Evolutionary conservation across 2,797 vertebrate genomes (phyloP), one percentile per base, ranked within the genome.

Genomic region (Erethizon dorsatum): DNA sequence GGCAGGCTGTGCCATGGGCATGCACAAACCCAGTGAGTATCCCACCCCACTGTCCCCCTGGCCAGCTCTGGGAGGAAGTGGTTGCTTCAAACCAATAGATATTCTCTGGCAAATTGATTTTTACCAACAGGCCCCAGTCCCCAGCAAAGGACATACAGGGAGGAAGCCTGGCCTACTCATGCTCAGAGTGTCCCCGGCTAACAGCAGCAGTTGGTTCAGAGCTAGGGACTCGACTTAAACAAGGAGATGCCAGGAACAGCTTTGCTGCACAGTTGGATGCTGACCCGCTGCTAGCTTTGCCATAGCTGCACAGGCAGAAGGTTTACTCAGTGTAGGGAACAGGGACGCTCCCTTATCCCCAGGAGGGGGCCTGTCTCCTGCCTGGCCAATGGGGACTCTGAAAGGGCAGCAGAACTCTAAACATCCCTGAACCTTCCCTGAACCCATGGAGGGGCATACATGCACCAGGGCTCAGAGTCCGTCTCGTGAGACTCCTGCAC

Each of bases 71-170:
- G 73, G 61, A 54, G 7, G 73, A 75, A 93, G 88, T n/a, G n/a
- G 77, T 56, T 65, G 33, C 50, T 75, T 4, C 61, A 75, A 14
- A n/a, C 56, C 6, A 13, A 28, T 18, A 61, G 88, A 57, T 52
- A 22, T 4, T 63, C 14, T 54, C 73, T 63, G 86, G 83, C 67
- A 59, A 56, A 63, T 1, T 28, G 37, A 56, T 77, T 90, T 92
- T 94, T 75, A 93, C 75, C 59, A 47, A 52, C 3, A 37, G 61
- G 65, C 50, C 33, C 83, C 22, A n/a, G 57, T 75, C 73, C 22
- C 80, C 73, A 94, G 56, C n/a, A 97, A 67, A 89, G 89, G 2
- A 52, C 59, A 75, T 10, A 3, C 24, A 93, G 86, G 11, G 2
- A 54, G 83, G 61, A 94, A 86, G 41, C 47, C 37, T 20, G 18